Base-by-base conservation (phyloP, 2,797 vertebrate genomes). In the Cichlasoma orientale region DNA sequence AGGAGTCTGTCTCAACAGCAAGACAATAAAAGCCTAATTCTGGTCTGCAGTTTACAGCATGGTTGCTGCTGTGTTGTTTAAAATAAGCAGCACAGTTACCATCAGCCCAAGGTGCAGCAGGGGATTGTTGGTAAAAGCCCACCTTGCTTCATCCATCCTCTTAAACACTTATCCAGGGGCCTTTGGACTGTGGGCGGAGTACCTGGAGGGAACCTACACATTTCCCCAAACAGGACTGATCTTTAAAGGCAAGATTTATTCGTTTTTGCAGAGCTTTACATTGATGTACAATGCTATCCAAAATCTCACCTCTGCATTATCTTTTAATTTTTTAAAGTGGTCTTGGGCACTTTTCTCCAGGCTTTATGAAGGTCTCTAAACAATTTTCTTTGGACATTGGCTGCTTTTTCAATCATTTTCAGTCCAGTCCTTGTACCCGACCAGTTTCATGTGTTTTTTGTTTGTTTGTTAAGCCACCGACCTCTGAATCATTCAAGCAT, bases 191-290 rank as follows among this genome's bases (percentile, higher is more conserved):
- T 29, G 23, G n/a, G 33, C 5, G 33, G 33, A 13, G 3, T 41
- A 61, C 23, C 33, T 23, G 7, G n/a, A 33, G 38, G 58, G 7
- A 61, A 23, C 1, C 33, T n/a, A 61, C 7, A 38, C n/a, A 59
- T 36, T 59, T 21, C 7, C 4, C 38, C 41, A 61, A 57, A 36
- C 71, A 75, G 38, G 44, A 84, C 69, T 78, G 13, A 41, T 61
- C 7, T 23, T 38, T 23, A n/a, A 41, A 61, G 33, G 8, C 2
- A 4, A 25, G 21, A 41, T 41, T 68, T 63, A 25, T 80, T 5
- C 9, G 44, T 80, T 23, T 2, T 61, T 79, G 33, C n/a, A 72
- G 59, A 79, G 79, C 77, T 84, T 76, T 83, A 72, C 66, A 29
- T 21, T 14, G 6, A 13, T 75, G 74, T 83, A 12, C 33, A 38